Evolutionary conservation across 2,888 invertebrate species (phyloP).

Genomic region (Reticulitermes lucifugus): DNA sequence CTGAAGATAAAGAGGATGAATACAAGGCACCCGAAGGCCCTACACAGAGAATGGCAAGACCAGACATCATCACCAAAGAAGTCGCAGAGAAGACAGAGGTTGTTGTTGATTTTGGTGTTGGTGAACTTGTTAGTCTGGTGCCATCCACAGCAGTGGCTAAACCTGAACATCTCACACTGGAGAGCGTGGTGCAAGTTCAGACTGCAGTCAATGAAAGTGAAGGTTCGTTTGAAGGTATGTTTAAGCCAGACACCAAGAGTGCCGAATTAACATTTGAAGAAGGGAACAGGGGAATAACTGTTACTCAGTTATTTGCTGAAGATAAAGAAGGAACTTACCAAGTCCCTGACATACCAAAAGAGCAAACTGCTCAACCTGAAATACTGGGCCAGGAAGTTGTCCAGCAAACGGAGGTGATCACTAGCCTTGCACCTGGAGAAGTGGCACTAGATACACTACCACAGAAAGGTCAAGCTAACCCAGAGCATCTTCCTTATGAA

Average conservation of each 20-base stretch:
- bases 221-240: conserved; percentile 60
- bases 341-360: conserved; percentile 54
- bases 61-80: conserved; percentile 55
- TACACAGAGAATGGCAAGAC: conserved; percentile 55
- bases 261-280: conserved; percentile 56
- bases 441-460: conserved; percentile 46
- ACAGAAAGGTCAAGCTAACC: conserved; percentile 58
- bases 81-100: conserved; percentile 57
- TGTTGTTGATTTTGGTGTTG: conserved; percentile 54
- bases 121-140: conserved; percentile 54
- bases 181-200: conserved; percentile 66
- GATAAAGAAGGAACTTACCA: conserved; percentile 55
- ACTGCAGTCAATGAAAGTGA: conserved; percentile 68
- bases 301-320: conserved; percentile 56
- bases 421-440: conserved; percentile 52
- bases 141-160: conserved; percentile 58
- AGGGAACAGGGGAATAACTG: conserved; percentile 56
- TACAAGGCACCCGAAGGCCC: conserved; percentile 55
- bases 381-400: conserved; percentile 63
- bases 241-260: conserved; percentile 56
- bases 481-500: conserved; percentile 58
- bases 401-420: conserved; percentile 60
- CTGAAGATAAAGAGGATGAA: conserved; percentile 54
- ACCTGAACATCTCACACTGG: conserved; percentile 62
- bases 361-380: conserved; percentile 58